Evolutionary conservation across 2,797 vertebrate species (phyloP), one percentile per base, ranked within the genome.

Genomic region (Vespertilio murinus): DNA sequence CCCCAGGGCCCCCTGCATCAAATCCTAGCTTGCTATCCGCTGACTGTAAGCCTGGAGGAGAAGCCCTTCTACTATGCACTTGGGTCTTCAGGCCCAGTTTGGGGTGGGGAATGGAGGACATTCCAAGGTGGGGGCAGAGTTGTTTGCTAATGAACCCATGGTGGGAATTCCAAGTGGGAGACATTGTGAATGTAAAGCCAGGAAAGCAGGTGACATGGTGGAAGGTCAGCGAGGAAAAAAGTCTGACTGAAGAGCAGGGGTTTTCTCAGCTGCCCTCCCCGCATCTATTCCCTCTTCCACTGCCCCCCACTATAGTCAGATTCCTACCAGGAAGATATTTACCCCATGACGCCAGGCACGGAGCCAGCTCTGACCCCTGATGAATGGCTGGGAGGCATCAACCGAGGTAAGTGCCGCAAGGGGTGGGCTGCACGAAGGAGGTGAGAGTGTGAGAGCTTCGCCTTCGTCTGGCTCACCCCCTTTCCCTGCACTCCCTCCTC

Each of bases 251-350:
- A 61, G 28, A 65, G 47, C 42, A 52, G 12, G 8, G 79, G 49
- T 70, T 30, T n/a, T 47, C 79, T 2, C 79, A 84, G 88, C 47
- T 18, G n/a, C 3, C 42, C n/a, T 52, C 49, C 7, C 47, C n/a
- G 2, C 42, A 71, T 6, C 40, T 42, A 54, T 64, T 73, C 33
- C 22, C 40, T 33, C 54, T 56, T 90, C 65, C 73, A 78, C 25
- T 93, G n/a, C 91, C 77, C 89, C n/a, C 2, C 78, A 73, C 95
- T 98, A 74, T 96, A 99, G 99, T 99, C 99, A 0, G 99, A 99
- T 97, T 99, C 99, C 0, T 99, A 99, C 98, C 99, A 99, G 96
- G 99, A 99, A 96, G 99, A 99, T 97, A 99, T 99, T 96, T 99
- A 99, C 95, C 99, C 99, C 12, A 99, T 99, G 99, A 99, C 99